Evolutionary conservation across 2,888 invertebrate species (phyloP), one percentile per base, ranked within the genome.

Genomic region (Apodemia mormo): DNA sequence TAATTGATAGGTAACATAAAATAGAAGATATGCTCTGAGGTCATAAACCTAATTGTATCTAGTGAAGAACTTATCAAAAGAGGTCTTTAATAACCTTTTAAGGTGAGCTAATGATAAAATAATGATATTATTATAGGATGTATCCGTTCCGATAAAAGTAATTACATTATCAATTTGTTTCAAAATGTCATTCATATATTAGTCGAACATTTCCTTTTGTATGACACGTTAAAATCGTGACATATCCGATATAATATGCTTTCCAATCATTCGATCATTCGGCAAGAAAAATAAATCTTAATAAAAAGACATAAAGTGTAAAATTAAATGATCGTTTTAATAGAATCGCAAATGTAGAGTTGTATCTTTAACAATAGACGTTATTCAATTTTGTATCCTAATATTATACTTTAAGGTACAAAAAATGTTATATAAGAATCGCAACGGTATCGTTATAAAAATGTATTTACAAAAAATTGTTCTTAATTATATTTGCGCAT

Each of bases 401-500:
- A 30, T 8, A 1, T 0, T 5, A 14, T 6, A 6, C 2, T 2
- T 14, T 61, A 61, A 61, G 61, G n/a, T 58, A 7, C 1, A 61
- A 61, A 61, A 10, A 12, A 14, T 33, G 6, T 64, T 37, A n/a
- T 37, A 14, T 37, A n/a, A 37, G 6, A 64, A 37, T 12, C 4
- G 8, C 37, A 61, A 37, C 37, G 7, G 10, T 10, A 37, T 5
- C 14, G 12, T 33, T 30, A 30, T 61, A 2, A 54, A 54, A 54
- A 33, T 61, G 37, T 30, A 30, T 30, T 37, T 12, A 61, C 14
- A 61, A 61, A 64, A 61, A 64, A 64, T 64, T 64, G 61, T n/a
- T 64, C 37, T 64, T 37, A 64, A 75, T 79, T 78, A 77, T 72
- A 72, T 75, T 73, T 73, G 77, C 75, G 76, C 79, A 79, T 80